Base-by-base conservation (phyloP, 2,888 invertebrate genomes). In the Caradrina clavipalpis region DNA sequence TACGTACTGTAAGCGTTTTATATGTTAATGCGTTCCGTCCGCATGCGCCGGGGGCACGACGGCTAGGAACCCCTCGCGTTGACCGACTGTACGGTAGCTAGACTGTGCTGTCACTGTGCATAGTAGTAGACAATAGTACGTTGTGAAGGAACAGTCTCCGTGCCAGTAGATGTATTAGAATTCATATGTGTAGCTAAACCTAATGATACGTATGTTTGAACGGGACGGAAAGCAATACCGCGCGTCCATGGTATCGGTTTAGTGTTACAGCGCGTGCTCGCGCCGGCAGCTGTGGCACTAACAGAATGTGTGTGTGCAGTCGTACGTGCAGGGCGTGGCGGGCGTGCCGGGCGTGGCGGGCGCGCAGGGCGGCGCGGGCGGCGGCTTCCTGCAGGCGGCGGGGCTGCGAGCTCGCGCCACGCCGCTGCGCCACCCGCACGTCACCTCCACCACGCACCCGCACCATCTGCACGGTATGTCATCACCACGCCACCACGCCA, bases 381-480 rank as follows among this genome's bases (percentile, higher is more conserved):
- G 2, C 26, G 88, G 66, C 47, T 93, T 81, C 78, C 83, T 87
- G 81, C 87, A 74, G 92, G 86, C 84, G 73, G 73, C 31, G 50
- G 70, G 78, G 26, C 72, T 76, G 80, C 81, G 73, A 90, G 92
- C 85, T 78, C 89, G 88, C 82, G 92, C 91, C 78, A 94, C 96
- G 70, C 96, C 94, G 85, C 92, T 93, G 86, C 96, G 96, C 55
- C 97, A 97, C 87, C 93, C 96, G 85, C 97, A 97, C 93, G 97
- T 97, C 86, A 96, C 97, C 83, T 97, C 97, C 89, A 97, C 97
- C 82, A 97, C 97, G 87, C 97, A 97, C 89, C 97, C 97, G 81
- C 97, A 97, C 89, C 97, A 97, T 83, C 94, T 97, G 94, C 97
- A 94, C 86, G 93, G 94, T 93, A 54, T 57, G 51, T 7, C n/a